phyloP scores from a whole-genome alignment of 2,888 invertebrate species.

The Villa cingulata region DNA sequence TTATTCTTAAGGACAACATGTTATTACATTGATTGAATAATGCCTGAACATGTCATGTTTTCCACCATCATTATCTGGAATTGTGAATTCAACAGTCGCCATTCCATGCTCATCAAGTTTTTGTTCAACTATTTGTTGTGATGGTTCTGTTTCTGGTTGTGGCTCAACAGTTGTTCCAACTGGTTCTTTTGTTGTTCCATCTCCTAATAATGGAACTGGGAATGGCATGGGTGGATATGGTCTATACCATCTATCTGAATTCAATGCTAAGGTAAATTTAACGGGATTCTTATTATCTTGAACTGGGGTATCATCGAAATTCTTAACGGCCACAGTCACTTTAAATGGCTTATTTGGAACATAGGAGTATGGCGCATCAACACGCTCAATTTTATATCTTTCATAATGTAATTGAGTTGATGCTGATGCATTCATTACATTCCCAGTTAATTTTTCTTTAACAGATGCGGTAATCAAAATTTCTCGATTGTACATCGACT shows the following conservation, averaged over 20 bases:
- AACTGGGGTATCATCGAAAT: slow-evolving; percentile 56
- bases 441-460: slow-evolving; percentile 70
- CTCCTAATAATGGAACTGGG: neutral
- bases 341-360: slow-evolving; percentile 74
- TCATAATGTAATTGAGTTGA: slow-evolving; percentile 63
- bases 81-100: slow-evolving; percentile 46
- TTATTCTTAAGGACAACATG: neutral
- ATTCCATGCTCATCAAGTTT: slow-evolving; percentile 49
- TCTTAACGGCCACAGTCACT: slow-evolving; percentile 43
- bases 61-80: slow-evolving; percentile 36
- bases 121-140: slow-evolving; percentile 25
- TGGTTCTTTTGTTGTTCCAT: neutral
- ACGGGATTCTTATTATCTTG: slow-evolving; percentile 44
- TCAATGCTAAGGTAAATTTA: slow-evolving; percentile 27
- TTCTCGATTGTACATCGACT: slow-evolving; percentile 35
- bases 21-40: slow-evolving; percentile 4
- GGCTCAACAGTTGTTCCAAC: neutral
- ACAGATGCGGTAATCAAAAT: slow-evolving; percentile 55
- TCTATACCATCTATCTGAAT: neutral
- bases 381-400: slow-evolving; percentile 59
- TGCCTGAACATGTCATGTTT: slow-evolving; percentile 1
- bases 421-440: slow-evolving; percentile 65
- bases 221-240: slow-evolving; percentile 3
- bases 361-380: slow-evolving; percentile 73
- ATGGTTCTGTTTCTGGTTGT: slow-evolving; percentile 21